Base-by-base conservation (phyloP, 2,113 vertebrate species). In the Oceanodroma tethys region DNA sequence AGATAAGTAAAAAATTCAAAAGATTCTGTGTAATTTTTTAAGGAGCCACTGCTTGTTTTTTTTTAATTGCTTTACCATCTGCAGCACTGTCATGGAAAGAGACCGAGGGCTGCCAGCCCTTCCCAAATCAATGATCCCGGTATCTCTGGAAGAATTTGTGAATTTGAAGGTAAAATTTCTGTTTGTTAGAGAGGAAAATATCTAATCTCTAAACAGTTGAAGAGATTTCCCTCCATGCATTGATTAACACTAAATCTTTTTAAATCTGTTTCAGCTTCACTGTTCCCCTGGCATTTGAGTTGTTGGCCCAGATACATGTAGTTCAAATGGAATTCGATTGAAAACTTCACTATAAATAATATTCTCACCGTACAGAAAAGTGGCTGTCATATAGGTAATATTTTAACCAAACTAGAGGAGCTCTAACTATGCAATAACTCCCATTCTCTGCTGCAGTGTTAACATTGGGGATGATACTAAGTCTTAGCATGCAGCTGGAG, bases 181-280 rank as follows among this genome's bases (percentile, higher is more conserved):
- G 13, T 62, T 22, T 72, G 1, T 72, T 82, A 76, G n/a, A 90
- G 36, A 81, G 30, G 83, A 96, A 93, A 89, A 65, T 43, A 92
- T 91, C 12, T 16, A 92, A 60, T 95, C 55, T 97, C 81, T 94
- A 95, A 87, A 91, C 62, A 84, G 63, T 74, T 85, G 53, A 91
- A 95, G 90, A 90, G 56, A 92, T 95, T 97, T 96, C 34, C 38
- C 21, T 96, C 47, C 19, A 92, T 90, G 34, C 50, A 86, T 67
- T 96, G 92, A 94, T 95, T 95, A 97, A 93, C 88, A 88, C 29
- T 97, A 96, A 94, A 97, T 97, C 76, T 96, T 96, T 95, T 90
- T 85, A 94, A 56, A 88, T 90, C n/a, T 34, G 78, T 91, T 95
- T 97, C 85, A 96, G 48, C 56, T 95, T 93, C 86, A 90, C 70